phyloP scores from a whole-genome alignment of 1,140 invertebrate species.

The Heterodera schachtii region DNA sequence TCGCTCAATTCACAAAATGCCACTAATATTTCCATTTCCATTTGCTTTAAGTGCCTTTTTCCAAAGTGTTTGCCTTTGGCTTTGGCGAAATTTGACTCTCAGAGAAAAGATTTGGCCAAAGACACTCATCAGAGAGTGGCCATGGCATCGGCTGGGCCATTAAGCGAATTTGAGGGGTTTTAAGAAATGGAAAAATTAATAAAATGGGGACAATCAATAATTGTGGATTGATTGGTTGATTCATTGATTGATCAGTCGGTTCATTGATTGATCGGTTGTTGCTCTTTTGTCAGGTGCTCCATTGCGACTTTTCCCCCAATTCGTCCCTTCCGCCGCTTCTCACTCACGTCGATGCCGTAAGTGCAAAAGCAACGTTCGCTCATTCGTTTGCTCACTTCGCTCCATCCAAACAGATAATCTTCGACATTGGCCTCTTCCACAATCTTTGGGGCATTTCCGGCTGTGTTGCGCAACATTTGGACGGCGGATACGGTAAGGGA shows the following conservation, averaged over 20 bases:
- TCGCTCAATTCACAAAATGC: neutral
- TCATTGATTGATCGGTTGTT: neutral
- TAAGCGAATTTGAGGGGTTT: neutral
- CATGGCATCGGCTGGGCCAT: too few species aligned
- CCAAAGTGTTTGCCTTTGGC: neutral
- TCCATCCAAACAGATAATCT: conserved; percentile 44
- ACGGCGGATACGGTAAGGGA: conserved; percentile 54
- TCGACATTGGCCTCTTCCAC: conserved; percentile 61
- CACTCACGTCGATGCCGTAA: conserved; percentile 57
- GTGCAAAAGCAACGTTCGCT: neutral
- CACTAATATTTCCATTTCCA: neutral
- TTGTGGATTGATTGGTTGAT: neutral
- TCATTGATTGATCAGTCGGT: neutral
- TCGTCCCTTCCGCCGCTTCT: conserved; percentile 43
- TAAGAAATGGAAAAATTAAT: neutral
- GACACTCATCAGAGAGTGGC: neutral
- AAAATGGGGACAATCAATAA: neutral
- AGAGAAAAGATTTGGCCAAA: neutral
- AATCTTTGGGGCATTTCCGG: conserved; percentile 61
- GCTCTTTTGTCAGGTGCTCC: conserved; percentile 49
- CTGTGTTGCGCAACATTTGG: conserved; percentile 62
- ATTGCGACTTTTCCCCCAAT: conserved; percentile 58
- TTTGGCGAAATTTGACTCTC: neutral
- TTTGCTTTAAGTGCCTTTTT: neutral
- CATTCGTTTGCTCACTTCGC: neutral